Base-by-base conservation (phyloP, 1,140 invertebrate genomes). In the Caerostris darwini region DNA sequence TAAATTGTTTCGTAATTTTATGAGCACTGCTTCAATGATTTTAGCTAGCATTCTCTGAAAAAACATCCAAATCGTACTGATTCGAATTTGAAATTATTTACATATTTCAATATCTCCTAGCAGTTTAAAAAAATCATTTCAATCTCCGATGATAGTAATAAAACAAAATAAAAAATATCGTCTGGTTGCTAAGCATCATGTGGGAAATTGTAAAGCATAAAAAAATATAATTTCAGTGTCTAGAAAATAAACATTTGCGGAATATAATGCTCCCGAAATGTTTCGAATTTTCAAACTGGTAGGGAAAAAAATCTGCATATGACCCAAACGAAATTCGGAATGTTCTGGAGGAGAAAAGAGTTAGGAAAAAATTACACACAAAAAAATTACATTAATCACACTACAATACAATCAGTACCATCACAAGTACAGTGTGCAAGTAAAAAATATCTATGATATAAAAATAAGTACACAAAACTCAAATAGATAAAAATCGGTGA, bases 171-270 rank as follows among this genome's bases (percentile, higher is more conserved):
- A 5, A 53, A 10, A 5, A 77, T 12, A 77, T 77, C 34, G 12
- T 8, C 34, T 10, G 8, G 3, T 10, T 50, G 12, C 10, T n/a
- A 71, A n/a, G n/a, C n/a, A n/a, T n/a, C n/a, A n/a, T n/a, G n/a
- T n/a, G n/a, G n/a, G n/a, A n/a, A n/a, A n/a, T n/a, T n/a, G n/a
- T n/a, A n/a, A n/a, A n/a, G 7, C 7, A 34, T 5, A 77, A 71
- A 77, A 77, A 77, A 77, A n/a, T 77, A 19, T 77, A 77, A 77
- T 77, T 77, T 77, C 50, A 85, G 54, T 85, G 82, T 57, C 82
- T n/a, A 85, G 56, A 88, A 88, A 88, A 67, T 88, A 88, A 88
- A 88, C 64, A 88, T 88, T 64, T 88, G 14, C 59, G 14, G 34
- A 67, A 88, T 19, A 64, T 67, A 53, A 88, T 67, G 56, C 58